Evolutionary conservation across 2,797 vertebrate species (phyloP), one percentile per base, ranked within the genome.

Genomic region (Chrysocyon brachyurus): DNA sequence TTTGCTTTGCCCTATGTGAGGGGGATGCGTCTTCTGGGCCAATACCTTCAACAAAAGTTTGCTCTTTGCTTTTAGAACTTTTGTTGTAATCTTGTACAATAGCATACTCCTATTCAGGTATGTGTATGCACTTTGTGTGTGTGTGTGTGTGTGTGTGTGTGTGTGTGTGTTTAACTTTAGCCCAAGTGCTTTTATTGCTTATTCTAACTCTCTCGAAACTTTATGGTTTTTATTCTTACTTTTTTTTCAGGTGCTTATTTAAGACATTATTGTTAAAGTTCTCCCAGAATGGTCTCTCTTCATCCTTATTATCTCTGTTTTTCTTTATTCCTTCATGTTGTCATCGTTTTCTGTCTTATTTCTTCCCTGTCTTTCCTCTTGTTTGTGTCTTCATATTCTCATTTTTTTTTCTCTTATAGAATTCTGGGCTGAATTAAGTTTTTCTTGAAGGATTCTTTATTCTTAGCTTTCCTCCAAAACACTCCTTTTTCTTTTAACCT

Each of bases 401-500:
- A n/a, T 26, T 31, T 70, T 33, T 78, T 92, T 57, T 70, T 93
- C 14, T 93, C 73, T 54, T 93, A 40, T 40, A 68, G 64, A 96
- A 85, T 15, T 73, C 56, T 40, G 49, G 22, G 19, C 46, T 52
- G 9, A 94, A 91, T 75, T 82, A 89, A 73, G 15, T 85, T 85
- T 61, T 88, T 26, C 56, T 61, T 72, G 4, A 78, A n/a, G 19
- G 70, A 87, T 89, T 88, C 57, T 66, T 68, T 73, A 40, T 11
- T 31, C 11, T 40, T 75, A 90, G 81, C 61, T 93, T 91, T 90
- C 15, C 36, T 61, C 81, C 81, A n/a, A 94, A 95, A 96, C 36
- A 56, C 75, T 96, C 57, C 33, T 72, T 68, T 91, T 57, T 91
- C 64, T 93, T 97, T 96, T 78, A 97, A 92, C 61, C 8, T 93